A percentile compares a stretch with the other conserved stretches of the same genome.
These are phyloP conservation scores for Antitype chi DNA, from an alignment of 2,888 invertebrate species.

Conservation along the genomic window DNA sequence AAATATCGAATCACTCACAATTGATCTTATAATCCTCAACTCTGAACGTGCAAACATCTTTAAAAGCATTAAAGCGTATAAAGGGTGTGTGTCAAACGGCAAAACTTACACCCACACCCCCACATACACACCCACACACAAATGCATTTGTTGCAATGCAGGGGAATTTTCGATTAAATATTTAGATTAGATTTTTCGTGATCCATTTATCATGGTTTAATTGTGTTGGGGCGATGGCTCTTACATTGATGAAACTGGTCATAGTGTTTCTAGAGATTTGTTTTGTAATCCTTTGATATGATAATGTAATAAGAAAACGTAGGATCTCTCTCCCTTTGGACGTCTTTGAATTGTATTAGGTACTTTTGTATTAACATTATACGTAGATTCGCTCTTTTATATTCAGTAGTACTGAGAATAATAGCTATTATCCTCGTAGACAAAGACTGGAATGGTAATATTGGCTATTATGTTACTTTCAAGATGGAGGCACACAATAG, in stretches of 20 bases:
- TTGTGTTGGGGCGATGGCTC: constrained; percentile 84
- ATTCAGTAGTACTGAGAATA: constrained; percentile 44
- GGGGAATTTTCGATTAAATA: constrained; percentile 90
- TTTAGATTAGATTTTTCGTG: constrained; percentile 90
- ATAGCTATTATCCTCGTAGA: constrained; percentile 46
- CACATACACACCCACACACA: constrained; percentile 43
- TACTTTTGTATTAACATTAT: constrained; percentile 54
- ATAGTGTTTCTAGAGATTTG: constrained; percentile 75
- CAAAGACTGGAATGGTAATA: constrained; percentile 49
- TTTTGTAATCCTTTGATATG: constrained; percentile 87
- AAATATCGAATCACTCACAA: constrained; percentile 21
- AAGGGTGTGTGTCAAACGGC: constrained; percentile 55
- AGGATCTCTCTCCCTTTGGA: constrained; percentile 61
- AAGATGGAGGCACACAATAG: constrained; percentile 22
- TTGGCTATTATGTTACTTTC: constrained; percentile 26
- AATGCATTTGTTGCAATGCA: constrained; percentile 75
- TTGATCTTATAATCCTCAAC: constrained; percentile 31
- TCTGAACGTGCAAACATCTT: constrained; percentile 39
- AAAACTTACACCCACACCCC: constrained; percentile 55
- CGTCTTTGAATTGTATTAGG: constrained; percentile 55
- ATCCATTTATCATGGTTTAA: constrained; percentile 90
- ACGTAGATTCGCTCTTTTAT: constrained; percentile 52
- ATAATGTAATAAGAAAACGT: constrained; percentile 84
- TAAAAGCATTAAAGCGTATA: constrained; percentile 46
- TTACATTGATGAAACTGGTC: constrained; percentile 79